Percentiles rank a stretch among this genome's conserved stretches.
phyloP scores from a whole-genome alignment of 2,797 vertebrate genomes.

The Meriones psammophilus region DNA sequence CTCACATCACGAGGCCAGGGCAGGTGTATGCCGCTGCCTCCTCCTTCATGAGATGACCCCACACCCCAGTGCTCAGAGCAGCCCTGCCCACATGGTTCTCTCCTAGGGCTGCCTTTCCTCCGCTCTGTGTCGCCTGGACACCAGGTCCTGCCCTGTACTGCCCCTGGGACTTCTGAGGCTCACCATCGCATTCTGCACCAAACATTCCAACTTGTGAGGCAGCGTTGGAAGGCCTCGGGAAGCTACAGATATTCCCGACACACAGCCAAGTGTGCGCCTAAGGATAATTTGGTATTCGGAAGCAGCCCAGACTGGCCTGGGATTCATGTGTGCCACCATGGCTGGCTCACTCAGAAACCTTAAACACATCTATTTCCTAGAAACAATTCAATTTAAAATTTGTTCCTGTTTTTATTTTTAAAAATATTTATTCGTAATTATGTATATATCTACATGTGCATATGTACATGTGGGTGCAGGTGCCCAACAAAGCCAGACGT shows the following conservation, averaged over 20 bases:
- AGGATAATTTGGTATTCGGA: not conserved
- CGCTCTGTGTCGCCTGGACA: not conserved
- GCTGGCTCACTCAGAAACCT: not conserved
- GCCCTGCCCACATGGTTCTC: not conserved
- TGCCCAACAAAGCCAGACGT: not conserved
- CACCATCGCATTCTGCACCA: not conserved
- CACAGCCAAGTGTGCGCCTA: too few species aligned
- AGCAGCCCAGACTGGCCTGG: not conserved
- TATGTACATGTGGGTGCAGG: not conserved
- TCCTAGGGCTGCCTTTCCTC: not conserved
- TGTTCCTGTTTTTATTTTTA: not conserved
- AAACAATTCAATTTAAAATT: not conserved
- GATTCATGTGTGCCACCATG: not conserved
- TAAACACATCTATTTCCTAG: not conserved
- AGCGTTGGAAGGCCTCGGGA: not conserved
- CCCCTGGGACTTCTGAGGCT: not conserved
- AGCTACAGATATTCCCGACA: not conserved
- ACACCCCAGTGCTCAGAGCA: accelerated
- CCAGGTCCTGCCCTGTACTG: not conserved
- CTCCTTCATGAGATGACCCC: too few species aligned
- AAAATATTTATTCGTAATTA: not conserved
- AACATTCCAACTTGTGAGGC: not conserved
- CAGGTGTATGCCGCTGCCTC: too few species aligned
- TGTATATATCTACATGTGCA: not conserved
- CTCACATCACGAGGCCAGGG: not conserved